phyloP scores from a whole-genome alignment of 2,888 invertebrate species.

The Ypsolopha scabrella region DNA sequence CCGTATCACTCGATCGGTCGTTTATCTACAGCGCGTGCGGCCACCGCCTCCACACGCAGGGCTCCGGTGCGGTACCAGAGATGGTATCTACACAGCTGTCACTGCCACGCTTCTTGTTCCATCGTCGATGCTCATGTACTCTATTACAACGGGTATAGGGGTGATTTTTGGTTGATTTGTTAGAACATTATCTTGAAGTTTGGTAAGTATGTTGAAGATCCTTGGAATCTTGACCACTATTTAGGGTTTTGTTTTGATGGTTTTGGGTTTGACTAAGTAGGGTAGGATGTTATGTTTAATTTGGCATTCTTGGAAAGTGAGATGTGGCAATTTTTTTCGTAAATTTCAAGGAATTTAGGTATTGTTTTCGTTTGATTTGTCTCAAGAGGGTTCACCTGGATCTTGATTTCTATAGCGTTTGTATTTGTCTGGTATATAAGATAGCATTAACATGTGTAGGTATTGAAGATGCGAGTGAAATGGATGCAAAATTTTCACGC shows the following conservation, averaged over 20 bases:
- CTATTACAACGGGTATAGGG: not conserved
- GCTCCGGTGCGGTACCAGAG: not conserved
- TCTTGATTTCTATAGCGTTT: too few relatives aligned
- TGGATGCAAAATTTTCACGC: too few relatives aligned
- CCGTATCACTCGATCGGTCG: not conserved
- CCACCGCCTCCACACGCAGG: not conserved
- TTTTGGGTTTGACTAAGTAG: not conserved
- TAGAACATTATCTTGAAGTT: too few relatives aligned
- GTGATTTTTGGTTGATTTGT: not conserved
- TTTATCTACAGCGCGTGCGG: not conserved
- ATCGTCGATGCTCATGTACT: not conserved
- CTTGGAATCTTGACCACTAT: not conserved
- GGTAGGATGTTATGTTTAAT: too few relatives aligned
- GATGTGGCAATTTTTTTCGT: too few relatives aligned
- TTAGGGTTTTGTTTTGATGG: not conserved
- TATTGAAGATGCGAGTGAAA: too few relatives aligned
- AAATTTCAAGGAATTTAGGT: too few relatives aligned
- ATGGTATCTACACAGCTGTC: slow-evolving; percentile 39
- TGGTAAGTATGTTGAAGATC: not conserved
- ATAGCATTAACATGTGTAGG: too few relatives aligned
- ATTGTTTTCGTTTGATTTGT: too few relatives aligned
- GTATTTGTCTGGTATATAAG: too few relatives aligned
- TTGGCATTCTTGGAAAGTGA: too few relatives aligned
- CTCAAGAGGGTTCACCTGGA: too few relatives aligned
- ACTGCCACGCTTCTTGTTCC: slow-evolving; percentile 13